Conservation (phyloP, 1,140 invertebrate species). For the Drosophila athabasca region DNA sequence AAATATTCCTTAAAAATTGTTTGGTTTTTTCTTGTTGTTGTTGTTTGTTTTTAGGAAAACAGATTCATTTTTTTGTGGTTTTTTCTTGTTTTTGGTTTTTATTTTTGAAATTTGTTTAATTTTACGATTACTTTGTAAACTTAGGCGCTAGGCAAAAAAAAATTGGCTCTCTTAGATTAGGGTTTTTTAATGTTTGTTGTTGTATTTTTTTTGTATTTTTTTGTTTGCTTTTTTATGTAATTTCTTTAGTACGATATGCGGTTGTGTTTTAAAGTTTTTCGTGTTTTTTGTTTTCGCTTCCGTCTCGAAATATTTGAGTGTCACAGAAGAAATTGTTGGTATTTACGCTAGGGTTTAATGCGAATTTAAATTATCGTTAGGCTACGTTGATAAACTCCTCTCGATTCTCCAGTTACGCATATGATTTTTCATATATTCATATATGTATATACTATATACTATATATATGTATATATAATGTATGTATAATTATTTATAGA, state of each 20-base stretch:
- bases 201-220: constrained; percentile 13
- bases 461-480: constrained; percentile 27
- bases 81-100: constrained; percentile 34
- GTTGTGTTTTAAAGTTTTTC: constrained; percentile 15
- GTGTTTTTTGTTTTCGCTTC: background rate
- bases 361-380: constrained; percentile 57
- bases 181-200: constrained; percentile 32
- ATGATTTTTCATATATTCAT: constrained; percentile 22
- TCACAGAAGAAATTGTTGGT: constrained; percentile 63
- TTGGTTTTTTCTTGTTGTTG: constrained; percentile 26
- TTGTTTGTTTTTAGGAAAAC: constrained; percentile 41
- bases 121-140: constrained; percentile 60
- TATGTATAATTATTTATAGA: constrained; percentile 42
- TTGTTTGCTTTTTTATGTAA: constrained; percentile 29
- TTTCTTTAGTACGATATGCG: constrained; percentile 59
- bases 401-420: constrained; percentile 21
- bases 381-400: constrained; percentile 43
- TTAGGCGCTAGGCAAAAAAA: constrained; percentile 71
- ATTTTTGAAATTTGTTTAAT: constrained; percentile 48
- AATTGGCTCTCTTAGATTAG: constrained; percentile 66
- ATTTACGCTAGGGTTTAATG: constrained; percentile 57
- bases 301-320: constrained; percentile 42
- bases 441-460: constrained; percentile 24
- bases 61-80: constrained; percentile 34
- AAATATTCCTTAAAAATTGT: constrained; percentile 49